Conservation (phyloP, 2,113 vertebrate species). For the Apus apus region DNA sequence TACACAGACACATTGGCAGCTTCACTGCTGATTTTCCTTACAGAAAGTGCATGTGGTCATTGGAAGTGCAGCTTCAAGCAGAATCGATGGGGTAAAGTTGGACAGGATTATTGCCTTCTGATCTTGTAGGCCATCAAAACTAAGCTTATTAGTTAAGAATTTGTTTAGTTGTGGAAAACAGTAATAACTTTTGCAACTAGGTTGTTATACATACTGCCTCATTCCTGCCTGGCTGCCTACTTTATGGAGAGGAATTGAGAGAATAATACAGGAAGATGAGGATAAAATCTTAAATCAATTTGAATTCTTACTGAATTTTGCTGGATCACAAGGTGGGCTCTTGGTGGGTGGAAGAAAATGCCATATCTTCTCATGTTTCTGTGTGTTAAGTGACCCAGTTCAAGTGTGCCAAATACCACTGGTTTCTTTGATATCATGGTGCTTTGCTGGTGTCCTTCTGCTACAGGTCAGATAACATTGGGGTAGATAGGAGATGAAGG, state of each 20-base stretch:
- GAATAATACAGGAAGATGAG: background rate
- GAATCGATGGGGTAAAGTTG: background rate
- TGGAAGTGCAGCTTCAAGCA: background rate
- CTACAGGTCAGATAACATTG: background rate
- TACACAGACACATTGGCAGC: background rate
- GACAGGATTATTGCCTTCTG: background rate
- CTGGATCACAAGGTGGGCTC: background rate
- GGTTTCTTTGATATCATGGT: background rate
- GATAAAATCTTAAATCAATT: background rate
- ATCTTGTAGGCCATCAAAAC: background rate
- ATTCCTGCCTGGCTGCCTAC: background rate
- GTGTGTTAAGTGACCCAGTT: background rate
- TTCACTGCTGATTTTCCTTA: background rate
- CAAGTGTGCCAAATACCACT: background rate
- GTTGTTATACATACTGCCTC: background rate
- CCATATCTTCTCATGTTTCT: background rate
- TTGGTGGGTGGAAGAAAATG: background rate
- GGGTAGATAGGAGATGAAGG: background rate
- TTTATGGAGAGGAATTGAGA: background rate
- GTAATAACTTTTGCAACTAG: background rate
- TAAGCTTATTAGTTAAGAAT: background rate
- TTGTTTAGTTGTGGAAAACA: background rate
- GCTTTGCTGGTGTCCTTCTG: background rate
- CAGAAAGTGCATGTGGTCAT: background rate
- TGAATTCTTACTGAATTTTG: background rate